These are phyloP conservation scores for Plebejus argus DNA, from an alignment of 2,888 invertebrate species.

Conservation along the genomic window DNA sequence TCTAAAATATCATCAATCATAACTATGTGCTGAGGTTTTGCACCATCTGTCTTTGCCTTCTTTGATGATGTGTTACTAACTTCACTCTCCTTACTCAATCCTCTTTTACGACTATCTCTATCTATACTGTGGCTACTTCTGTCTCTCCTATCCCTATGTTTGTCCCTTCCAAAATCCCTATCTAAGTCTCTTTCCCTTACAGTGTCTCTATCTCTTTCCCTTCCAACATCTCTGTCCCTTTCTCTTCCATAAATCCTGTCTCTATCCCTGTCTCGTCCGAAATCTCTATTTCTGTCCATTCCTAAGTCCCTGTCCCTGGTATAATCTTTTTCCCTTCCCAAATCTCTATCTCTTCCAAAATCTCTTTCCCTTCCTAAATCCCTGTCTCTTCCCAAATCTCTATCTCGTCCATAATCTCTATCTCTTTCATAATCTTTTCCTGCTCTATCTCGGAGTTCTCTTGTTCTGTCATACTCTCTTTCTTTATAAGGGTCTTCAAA, in stretches of 20 bases:
- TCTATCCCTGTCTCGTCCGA: conserved; percentile 49
- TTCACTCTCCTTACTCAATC: conserved; percentile 60
- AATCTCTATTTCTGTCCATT: conserved; percentile 43
- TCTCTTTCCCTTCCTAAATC: conserved; percentile 50
- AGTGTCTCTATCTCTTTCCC: conserved; percentile 44
- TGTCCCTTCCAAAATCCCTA: conserved; percentile 45
- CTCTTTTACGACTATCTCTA: conserved; percentile 61
- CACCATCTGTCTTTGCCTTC: conserved; percentile 51
- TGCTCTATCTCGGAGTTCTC: conserved; percentile 49
- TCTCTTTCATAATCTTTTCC: conserved; percentile 51
- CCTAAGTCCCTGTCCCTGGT: conserved; percentile 43
- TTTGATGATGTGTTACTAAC: conserved; percentile 49
- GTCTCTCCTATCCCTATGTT: conserved; percentile 54
- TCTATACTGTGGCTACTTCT: conserved; percentile 42
- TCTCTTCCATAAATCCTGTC: conserved; percentile 33
- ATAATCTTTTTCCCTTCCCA: conserved; percentile 46
- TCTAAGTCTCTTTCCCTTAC: conserved; percentile 47
- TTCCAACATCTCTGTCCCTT: conserved; percentile 40
- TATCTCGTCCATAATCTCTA: conserved; percentile 48
- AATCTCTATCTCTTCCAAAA: conserved; percentile 40
- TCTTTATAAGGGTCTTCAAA: conserved; percentile 43
- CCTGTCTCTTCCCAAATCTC: conserved; percentile 46
- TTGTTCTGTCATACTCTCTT: conserved; percentile 44
- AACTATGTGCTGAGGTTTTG: conserved; percentile 65
- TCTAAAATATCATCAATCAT: conserved; percentile 92